Evolutionary conservation across 2,888 invertebrate species (phyloP), one percentile per base, ranked within the genome.

Genomic region (Phengaris alcon): DNA sequence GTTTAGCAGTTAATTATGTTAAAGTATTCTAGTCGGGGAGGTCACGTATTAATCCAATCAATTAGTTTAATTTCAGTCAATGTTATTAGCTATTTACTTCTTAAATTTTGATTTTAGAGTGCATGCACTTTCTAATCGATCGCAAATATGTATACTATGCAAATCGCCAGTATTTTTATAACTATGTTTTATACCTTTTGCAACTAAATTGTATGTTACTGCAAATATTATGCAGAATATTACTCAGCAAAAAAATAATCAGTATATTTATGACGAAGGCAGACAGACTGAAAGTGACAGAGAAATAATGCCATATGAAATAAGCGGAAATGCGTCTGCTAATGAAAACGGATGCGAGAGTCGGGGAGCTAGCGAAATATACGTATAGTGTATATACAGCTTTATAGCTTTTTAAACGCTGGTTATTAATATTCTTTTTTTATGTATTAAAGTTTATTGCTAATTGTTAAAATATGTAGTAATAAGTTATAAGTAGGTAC

Each of bases 301-400:
- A 74, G 76, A 72, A 76, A 77, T 77, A 76, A 78, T 76, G 64
- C 73, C 74, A 73, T 75, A 72, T 15, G 76, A 75, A 68, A 55
- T 69, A 68, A 77, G 76, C 77, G 77, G 77, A 78, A 77, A 55
- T 76, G 73, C 75, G 75, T 73, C 75, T 57, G 46, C 46, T 73
- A 73, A 73, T 73, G 48, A 15, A 73, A 73, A 57, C 73, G 48
- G 73, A 73, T 70, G 69, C 12, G 52, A 44, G 74, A 59, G 22
- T 44, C 74, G 74, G 68, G 57, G 74, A 73, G 75, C 74, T 52
- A 64, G 75, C 35, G 35, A 35, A 35, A 35, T 35, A 35, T 74
- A 75, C 70, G 70, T 74, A 75, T 76, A 22, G 22, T 22, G 22
- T 22, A 22, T 22, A 22, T 22, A 22, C 22, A 22, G 22, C 22